Evolutionary conservation across 2,888 invertebrate genomes (phyloP).

Genomic region (Mellilla xanthometata): DNA sequence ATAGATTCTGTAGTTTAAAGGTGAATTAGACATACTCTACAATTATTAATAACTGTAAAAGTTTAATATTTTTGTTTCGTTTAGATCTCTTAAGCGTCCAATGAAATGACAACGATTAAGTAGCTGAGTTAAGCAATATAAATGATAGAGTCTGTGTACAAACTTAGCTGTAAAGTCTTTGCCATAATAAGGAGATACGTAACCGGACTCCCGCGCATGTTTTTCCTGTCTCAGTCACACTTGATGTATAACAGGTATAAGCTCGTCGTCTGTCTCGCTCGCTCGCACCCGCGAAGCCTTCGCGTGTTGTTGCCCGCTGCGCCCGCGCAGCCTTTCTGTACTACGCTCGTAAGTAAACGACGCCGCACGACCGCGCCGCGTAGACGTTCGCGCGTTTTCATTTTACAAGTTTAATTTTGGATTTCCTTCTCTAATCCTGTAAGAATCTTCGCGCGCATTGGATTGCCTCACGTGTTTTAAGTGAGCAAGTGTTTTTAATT

Average conservation of each 20-base stretch:
- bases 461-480: slow-evolving; percentile 18
- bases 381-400: slow-evolving; percentile 53
- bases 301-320: slow-evolving; percentile 50
- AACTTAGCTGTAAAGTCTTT: slow-evolving; percentile 51
- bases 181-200: slow-evolving; percentile 62
- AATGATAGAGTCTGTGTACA: slow-evolving; percentile 57
- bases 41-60: not conserved
- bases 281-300: slow-evolving; percentile 63
- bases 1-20: not conserved
- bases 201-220: slow-evolving; percentile 76
- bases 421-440: slow-evolving; percentile 19
- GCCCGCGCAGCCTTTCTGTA: slow-evolving; percentile 67
- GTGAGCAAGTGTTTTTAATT: slow-evolving; percentile 17
- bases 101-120: slow-evolving; percentile 34
- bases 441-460: slow-evolving; percentile 16
- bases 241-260: slow-evolving; percentile 34
- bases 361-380: slow-evolving; percentile 62
- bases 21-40: not conserved
- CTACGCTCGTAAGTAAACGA: slow-evolving; percentile 57
- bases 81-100: slow-evolving; percentile 7
- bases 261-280: slow-evolving; percentile 62
- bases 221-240: slow-evolving; percentile 49
- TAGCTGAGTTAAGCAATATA: slow-evolving; percentile 41
- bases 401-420: slow-evolving; percentile 33
- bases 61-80: not conserved